Base-by-base conservation (phyloP, 1,140 invertebrate genomes). In the Papilio glaucus region DNA sequence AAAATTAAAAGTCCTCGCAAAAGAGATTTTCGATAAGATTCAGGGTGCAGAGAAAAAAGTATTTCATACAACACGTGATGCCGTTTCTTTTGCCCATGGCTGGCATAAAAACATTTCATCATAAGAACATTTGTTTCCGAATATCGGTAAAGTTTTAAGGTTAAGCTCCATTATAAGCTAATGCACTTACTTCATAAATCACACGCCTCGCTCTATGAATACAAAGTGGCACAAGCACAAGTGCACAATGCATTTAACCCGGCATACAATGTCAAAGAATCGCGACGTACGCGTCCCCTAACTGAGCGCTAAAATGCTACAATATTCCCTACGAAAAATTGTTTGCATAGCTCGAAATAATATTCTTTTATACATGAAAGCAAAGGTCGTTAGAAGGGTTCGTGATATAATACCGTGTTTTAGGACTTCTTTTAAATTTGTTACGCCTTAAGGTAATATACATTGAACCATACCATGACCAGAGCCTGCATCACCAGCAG, bases 141-240 rank as follows among this genome's bases (percentile, higher is more conserved):
- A 18, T 49, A 21, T 57, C 18, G 10, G 21, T 13, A 26, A 12
- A 57, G 4, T 24, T 12, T 57, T 12, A 53, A 57, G 21, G 18
- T 57, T 24, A 57, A 57, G 24, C 49, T 24, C 49, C 49, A 57
- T 57, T 57, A 57, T 10, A 1, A 12, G 18, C 21, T 24, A 57
- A 57, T 57, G 21, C 49, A 26, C 1, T 9, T 15, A 53, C 49
- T 57, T 57, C 49, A 57, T 57, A 57, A 57, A 57, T 57, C 49
- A 12, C 49, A 5, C 9, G 49, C 49, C 49, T 57, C 24, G 49
- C 21, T 4, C 49, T 9, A 57, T 57, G 49, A 57, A 57, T 57
- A 57, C 49, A 57, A 57, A 57, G 21, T 57, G 49, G 49, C 49
- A n/a, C n/a, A n/a, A n/a, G n/a, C n/a, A n/a, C n/a, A n/a, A n/a